Evolutionary conservation across 2,888 invertebrate species (phyloP), one percentile per base, ranked within the genome.

Genomic region (Parnassius mnemosyne): DNA sequence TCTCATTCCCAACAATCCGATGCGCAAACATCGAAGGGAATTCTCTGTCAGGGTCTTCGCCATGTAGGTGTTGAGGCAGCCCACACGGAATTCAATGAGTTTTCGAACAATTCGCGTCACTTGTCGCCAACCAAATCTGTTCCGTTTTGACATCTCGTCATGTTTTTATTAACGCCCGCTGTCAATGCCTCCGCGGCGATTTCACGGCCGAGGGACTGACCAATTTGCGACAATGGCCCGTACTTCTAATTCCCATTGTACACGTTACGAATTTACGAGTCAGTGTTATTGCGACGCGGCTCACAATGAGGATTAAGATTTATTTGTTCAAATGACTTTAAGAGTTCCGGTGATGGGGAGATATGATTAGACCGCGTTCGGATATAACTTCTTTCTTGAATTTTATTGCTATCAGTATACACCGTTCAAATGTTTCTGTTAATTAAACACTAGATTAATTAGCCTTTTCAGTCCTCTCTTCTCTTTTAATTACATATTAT

Each of bases 111-210:
- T 78, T 78, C 76, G 62, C 83, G 71, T 89, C 89, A 88, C 88
- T 89, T 88, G 88, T 89, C 85, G 82, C 79, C 83, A 78, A 81
- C 87, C 76, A 87, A 87, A 87, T 85, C 86, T 87, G 85, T 84
- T 85, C 87, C 88, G 89, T 90, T 90, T 86, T 90, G 90, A 90
- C 90, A 89, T 80, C 82, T 89, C 83, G 88, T 89, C 89, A 87
- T 89, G 90, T 90, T 90, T 87, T 89, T 89, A 85, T 87, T 84
- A 84, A 87, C 87, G 87, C 80, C 84, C 80, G 83, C 79, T 83
- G 83, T 85, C 85, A 84, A 49, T 81, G 79, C 77, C 71, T 77
- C 77, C 74, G 77, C 73, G 78, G 77, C 74, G 75, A 84, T 87
- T 87, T 87, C 77, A 86, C 82, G 85, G 83, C 66, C 78, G 80